Evolutionary conservation across 2,113 vertebrate genomes (phyloP).

Genomic region (Sapayoa aenigma): DNA sequence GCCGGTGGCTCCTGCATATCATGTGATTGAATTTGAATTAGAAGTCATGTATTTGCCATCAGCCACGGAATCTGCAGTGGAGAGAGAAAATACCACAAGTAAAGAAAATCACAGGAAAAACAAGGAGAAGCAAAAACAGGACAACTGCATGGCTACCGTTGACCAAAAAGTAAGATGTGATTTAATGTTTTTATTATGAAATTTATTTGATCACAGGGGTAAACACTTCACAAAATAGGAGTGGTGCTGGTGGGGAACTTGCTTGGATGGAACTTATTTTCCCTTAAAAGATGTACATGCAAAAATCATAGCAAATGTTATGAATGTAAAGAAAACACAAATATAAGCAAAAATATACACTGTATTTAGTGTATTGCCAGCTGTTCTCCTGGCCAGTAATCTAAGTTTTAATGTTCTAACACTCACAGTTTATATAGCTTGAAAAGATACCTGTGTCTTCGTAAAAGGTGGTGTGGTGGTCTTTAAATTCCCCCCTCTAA

Average conservation of each 20-base stretch:
- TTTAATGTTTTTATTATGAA: neutral
- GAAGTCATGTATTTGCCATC: slow-evolving; percentile 90
- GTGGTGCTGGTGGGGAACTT: neutral
- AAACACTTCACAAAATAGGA: neutral
- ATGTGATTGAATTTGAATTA: slow-evolving; percentile 90
- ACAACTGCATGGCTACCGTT: slow-evolving; percentile 82
- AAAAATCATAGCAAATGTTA: neutral
- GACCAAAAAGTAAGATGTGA: slow-evolving; percentile 85
- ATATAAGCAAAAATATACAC: neutral
- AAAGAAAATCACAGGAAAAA: slow-evolving; percentile 79
- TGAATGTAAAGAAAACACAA: neutral
- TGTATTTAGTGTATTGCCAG: neutral
- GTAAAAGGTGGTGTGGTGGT: neutral
- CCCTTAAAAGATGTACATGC: neutral
- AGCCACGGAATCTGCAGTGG: slow-evolving; percentile 55
- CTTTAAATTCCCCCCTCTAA: neutral
- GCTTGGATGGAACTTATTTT: neutral
- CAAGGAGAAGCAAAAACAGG: slow-evolving; percentile 77
- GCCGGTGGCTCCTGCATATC: slow-evolving; percentile 87
- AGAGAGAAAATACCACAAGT: slow-evolving; percentile 73
- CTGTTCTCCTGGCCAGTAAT: neutral
- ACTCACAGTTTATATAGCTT: neutral
- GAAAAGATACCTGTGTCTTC: neutral
- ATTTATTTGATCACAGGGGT: neutral
- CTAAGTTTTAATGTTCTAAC: neutral